These are phyloP conservation scores for Artibeus lituratus DNA, from an alignment of 2,797 vertebrate species.

Conservation along the genomic window DNA sequence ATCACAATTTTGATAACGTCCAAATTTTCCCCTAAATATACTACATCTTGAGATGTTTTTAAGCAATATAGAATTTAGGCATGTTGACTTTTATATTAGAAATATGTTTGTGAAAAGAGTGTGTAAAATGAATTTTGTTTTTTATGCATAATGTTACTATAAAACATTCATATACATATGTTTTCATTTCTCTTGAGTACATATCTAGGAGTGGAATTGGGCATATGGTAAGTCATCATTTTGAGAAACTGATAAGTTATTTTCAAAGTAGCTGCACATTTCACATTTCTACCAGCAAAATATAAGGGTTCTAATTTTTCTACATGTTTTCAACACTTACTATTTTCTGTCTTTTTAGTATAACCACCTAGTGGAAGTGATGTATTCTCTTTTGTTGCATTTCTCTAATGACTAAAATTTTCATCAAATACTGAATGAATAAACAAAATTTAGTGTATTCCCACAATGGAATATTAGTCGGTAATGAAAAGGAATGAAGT, in stretches of 20 bases:
- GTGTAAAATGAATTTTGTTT: background rate
- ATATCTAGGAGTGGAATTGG: background rate
- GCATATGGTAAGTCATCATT: background rate
- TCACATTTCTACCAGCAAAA: background rate
- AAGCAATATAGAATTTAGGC: background rate
- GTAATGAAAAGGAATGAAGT: background rate
- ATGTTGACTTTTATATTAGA: background rate
- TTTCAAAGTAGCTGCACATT: background rate
- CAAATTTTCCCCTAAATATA: background rate
- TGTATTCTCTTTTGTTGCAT: background rate
- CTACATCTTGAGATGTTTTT: background rate
- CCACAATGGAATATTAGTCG: background rate
- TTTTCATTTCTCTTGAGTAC: background rate
- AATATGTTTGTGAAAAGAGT: background rate
- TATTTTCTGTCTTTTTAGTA: background rate
- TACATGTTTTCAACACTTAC: background rate
- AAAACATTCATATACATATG: background rate
- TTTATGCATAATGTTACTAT: background rate
- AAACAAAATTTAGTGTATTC: background rate
- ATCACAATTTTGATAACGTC: background rate
- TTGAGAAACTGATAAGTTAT: background rate
- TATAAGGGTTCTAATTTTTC: background rate
- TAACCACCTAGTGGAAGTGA: background rate
- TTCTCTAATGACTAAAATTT: background rate
- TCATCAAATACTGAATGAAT: background rate